Percentiles rank a stretch among this genome's conserved stretches.
Evolutionary conservation across 2,888 invertebrate species (phyloP).

Genomic region (Spilarctia lutea): DNA sequence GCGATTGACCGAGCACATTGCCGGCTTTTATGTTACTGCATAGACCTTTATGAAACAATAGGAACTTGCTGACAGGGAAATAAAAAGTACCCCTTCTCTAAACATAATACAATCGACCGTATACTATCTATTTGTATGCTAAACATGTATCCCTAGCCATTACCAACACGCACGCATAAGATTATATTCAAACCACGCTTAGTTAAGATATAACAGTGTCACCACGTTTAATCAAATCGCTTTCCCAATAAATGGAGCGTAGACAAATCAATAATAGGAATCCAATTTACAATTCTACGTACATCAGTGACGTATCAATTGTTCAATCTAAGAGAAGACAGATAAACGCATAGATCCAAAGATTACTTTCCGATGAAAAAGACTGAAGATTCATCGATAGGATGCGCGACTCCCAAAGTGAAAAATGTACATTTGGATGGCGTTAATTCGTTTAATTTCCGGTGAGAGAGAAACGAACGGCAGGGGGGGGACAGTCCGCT

Average conservation of each 20-base stretch:
- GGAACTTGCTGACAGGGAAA: slow-evolving; percentile 49
- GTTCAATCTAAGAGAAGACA: slow-evolving; percentile 83
- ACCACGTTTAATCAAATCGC: slow-evolving; percentile 78
- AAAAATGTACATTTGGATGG: slow-evolving; percentile 87
- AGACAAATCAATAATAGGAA: slow-evolving; percentile 81
- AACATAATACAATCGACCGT: slow-evolving; percentile 47
- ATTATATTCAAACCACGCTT: slow-evolving; percentile 69
- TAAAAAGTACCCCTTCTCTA: slow-evolving; percentile 38
- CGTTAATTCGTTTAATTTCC: slow-evolving; percentile 88
- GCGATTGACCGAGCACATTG: slow-evolving; percentile 68
- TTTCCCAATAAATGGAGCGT: slow-evolving; percentile 80
- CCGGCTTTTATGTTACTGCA: slow-evolving; percentile 52
- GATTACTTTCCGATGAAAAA: slow-evolving; percentile 82
- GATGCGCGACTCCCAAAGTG: slow-evolving; percentile 83
- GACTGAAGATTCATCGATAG: slow-evolving; percentile 84
- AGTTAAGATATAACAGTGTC: slow-evolving; percentile 70
- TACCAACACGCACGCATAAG: slow-evolving; percentile 57
- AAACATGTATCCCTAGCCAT: slow-evolving; percentile 55
- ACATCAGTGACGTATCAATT: slow-evolving; percentile 85
- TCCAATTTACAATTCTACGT: slow-evolving; percentile 84
- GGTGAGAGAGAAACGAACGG: slow-evolving; percentile 73
- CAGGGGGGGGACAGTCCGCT: slow-evolving; percentile 69
- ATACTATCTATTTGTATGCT: slow-evolving; percentile 49
- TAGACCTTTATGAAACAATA: slow-evolving; percentile 53
- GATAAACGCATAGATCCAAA: slow-evolving; percentile 82